Base-by-base conservation (phyloP, 2,888 invertebrate genomes). In the Harpalus rufipes region DNA sequence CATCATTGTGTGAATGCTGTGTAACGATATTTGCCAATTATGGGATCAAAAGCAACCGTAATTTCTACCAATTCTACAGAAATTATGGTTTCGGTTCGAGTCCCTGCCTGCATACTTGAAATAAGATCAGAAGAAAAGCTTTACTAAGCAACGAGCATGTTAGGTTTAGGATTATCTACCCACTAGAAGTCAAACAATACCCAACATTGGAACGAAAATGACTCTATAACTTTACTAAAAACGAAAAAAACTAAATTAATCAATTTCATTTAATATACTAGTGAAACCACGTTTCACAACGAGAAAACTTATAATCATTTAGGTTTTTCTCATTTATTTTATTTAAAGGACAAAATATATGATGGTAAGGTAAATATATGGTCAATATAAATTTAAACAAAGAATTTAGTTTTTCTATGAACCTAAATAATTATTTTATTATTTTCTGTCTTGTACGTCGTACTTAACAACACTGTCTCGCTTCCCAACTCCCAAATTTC, bases 61-160 rank as follows among this genome's bases (percentile, higher is more conserved):
- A 81, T 81, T 81, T 80, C 79, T 80, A 80, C 81, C 72, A 72
- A 83, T 59, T 32, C 65, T 44, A 74, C 39, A 76, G 61, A 74
- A 65, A 84, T 78, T 51, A 84, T 68, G 87, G 87, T 89, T 90
- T 91, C 90, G 91, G 91, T 91, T 91, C 91, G 90, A 91, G 91
- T 90, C 91, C 91, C 90, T 90, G 90, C 90, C 90, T 90, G 90
- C 89, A 89, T 88, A 89, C 89, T 89, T 89, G 89, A 88, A 89
- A 89, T 88, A 89, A 89, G 87, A 89, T 58, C 79, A 72, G 72
- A 89, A 87, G 87, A 88, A 87, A 89, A 89, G 89, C 89, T 81
- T 88, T 89, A 89, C 90, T 90, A 90, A 91, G 90, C 90, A 90
- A 89, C 89, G 90, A 90, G 90, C 90, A 85, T 80, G 85, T 85